phyloP scores from a whole-genome alignment of 2,797 vertebrate genomes.

The Enteromius treurensis region DNA sequence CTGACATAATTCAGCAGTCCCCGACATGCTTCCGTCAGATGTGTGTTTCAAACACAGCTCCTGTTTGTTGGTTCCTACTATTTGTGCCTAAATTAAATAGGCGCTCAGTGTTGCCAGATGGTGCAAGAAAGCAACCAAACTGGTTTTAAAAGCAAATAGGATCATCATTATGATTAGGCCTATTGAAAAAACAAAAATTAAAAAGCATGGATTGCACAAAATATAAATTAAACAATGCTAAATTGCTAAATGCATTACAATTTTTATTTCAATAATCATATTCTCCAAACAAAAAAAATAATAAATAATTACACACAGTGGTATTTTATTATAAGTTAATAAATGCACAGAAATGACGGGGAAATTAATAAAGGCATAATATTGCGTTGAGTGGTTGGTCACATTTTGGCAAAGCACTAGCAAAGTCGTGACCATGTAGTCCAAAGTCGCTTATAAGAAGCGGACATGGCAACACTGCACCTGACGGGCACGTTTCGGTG shows the following conservation, averaged over 20 bases:
- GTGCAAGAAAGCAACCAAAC: neutral
- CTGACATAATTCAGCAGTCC: neutral
- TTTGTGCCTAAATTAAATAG: neutral
- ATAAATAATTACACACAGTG: no score
- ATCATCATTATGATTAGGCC: neutral
- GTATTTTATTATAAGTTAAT: neutral
- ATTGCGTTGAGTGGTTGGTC: neutral
- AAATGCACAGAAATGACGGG: neutral
- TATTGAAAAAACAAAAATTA: neutral
- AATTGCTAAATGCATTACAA: neutral
- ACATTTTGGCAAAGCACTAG: neutral
- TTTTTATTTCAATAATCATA: neutral
- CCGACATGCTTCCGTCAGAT: neutral
- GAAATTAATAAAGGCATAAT: neutral
- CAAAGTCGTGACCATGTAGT: neutral
- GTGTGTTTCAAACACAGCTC: neutral
- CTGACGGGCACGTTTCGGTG: neutral
- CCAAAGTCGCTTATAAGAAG: conserved; percentile 4
- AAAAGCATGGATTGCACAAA: neutral
- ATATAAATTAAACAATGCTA: neutral
- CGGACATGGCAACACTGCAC: conserved; percentile 21
- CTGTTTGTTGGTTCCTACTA: neutral
- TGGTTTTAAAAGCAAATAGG: no score
- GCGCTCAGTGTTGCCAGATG: neutral
- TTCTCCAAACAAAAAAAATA: neutral